Base-by-base conservation (phyloP, 2,888 invertebrate species). In the Alloscopus bannaensis region DNA sequence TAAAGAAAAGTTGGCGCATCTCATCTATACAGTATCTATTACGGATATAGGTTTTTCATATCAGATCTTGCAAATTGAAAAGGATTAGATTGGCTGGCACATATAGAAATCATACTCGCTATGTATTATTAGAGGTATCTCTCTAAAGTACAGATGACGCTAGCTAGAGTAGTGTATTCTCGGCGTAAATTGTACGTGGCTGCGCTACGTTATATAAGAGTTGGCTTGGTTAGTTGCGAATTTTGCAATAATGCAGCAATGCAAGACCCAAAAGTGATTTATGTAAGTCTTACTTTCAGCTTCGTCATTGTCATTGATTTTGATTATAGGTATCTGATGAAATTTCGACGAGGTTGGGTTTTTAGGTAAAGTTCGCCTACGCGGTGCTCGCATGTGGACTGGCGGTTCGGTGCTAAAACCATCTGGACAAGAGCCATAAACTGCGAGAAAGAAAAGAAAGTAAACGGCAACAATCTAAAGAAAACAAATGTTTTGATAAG, bases 361-460 rank as follows among this genome's bases (percentile, higher is more conserved):
- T 85, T 85, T 86, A 80, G 86, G 86, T 84, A 86, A 84, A 77
- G 84, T 83, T 83, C 86, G 84, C 81, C 85, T 86, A 84, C 84
- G 84, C 79, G 84, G 81, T 83, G 84, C 82, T 83, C 81, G 84
- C 83, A 75, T 81, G 75, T 83, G 82, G 83, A 80, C 84, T 84
- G 81, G 80, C 77, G 82, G 82, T 71, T 82, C 75, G 81, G 84
- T 84, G 84, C 84, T 84, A 85, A 81, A 81, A 85, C 85, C 83
- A 79, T 79, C 81, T 81, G 83, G 81, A 81, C 81, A 81, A 82
- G 83, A 80, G 79, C 83, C 83, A 82, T 76, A 81, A 80, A 83
- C 83, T 83, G 83, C 82, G 81, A 81, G 80, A 82, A 80, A 81
- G 80, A 78, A 80, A 80, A 81, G n/a, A 77, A 71, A 78, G 66